Evolutionary conservation across 2,888 invertebrate species (phyloP), one percentile per base, ranked within the genome.

Genomic region (Minunthozetes semirufus): DNA sequence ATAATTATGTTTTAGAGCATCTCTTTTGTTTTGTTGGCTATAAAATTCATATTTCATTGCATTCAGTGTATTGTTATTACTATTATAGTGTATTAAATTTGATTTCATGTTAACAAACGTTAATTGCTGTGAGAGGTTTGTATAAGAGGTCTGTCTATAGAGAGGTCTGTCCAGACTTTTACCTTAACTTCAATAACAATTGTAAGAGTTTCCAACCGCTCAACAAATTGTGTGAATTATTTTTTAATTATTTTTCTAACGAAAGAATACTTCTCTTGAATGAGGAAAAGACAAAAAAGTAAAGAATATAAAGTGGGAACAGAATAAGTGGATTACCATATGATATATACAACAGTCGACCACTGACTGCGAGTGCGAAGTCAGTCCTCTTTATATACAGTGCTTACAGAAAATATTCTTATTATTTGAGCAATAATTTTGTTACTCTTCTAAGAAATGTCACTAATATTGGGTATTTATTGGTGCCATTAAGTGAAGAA

Each of bases 271-370:
- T n/a, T n/a, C n/a, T n/a, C n/a, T n/a, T n/a, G n/a, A n/a, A n/a
- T n/a, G n/a, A n/a, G n/a, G n/a, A n/a, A n/a, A n/a, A n/a, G n/a
- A n/a, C 56, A 56, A 56, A 56, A 56, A 5, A n/a, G 15, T 13
- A 11, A 11, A n/a, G 29, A 29, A 61, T 53, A 13, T 13, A 61
- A 27, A 6, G 17, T 27, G 29, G 5, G 27, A 6, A 17, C 6
- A 22, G 11, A 22, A 61, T 61, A 61, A 61, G 61, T 61, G 29
- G 61, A 61, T 61, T 61, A 61, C 5, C 29, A 29, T 61, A 15
- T 61, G 27, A 61, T 61, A 61, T 61, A 61, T 61, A 61, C 61
- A 61, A 61, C n/a, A 61, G 61, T 61, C 61, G 8, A 61, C 22
- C 61, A 61, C 61, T 61, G 61, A 27, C 27, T 29, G 61, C 5